phyloP scores from a whole-genome alignment of 2,797 vertebrate genomes.

The Chanos chanos region DNA sequence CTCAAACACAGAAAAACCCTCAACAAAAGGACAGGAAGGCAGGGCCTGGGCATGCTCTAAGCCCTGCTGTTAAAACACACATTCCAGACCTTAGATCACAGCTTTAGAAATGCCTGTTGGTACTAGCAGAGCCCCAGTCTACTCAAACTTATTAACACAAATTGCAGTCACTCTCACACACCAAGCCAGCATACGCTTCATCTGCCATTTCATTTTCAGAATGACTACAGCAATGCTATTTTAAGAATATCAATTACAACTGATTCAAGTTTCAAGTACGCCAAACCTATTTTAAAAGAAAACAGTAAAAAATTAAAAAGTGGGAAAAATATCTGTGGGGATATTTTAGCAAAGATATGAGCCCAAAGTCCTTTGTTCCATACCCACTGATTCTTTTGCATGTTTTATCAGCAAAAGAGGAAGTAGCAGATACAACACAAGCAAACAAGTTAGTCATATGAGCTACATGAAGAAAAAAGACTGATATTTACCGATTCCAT shows the following conservation, averaged over 20 bases:
- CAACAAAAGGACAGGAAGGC: constrained; percentile 61
- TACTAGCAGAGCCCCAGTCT: constrained; percentile 58
- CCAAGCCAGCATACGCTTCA: too few species aligned
- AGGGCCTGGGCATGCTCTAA: constrained; percentile 65
- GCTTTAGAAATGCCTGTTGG: constrained; percentile 60
- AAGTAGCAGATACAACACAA: not conserved
- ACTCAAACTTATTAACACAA: constrained; percentile 26
- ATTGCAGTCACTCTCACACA: too few species aligned
- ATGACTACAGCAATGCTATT: too few species aligned
- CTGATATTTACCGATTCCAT: constrained; percentile 81
- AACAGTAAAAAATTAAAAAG: not conserved
- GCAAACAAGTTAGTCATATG: not conserved
- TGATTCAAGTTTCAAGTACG: not conserved
- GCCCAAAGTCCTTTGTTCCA: not conserved
- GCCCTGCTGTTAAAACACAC: constrained; percentile 64
- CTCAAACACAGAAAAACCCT: constrained; percentile 35
- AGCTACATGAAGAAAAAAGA: constrained; percentile 21
- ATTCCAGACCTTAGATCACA: constrained; percentile 62
- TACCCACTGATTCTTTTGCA: too few species aligned
- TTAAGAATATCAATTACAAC: too few species aligned
- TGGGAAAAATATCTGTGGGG: not conserved
- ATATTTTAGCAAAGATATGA: too few species aligned
- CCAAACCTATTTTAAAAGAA: not conserved
- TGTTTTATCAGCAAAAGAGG: not conserved
- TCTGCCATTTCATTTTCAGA: not conserved